Evolutionary conservation across 2,797 vertebrate genomes (phyloP), one percentile per base, ranked within the genome.

Genomic region (Salmo trutta): DNA sequence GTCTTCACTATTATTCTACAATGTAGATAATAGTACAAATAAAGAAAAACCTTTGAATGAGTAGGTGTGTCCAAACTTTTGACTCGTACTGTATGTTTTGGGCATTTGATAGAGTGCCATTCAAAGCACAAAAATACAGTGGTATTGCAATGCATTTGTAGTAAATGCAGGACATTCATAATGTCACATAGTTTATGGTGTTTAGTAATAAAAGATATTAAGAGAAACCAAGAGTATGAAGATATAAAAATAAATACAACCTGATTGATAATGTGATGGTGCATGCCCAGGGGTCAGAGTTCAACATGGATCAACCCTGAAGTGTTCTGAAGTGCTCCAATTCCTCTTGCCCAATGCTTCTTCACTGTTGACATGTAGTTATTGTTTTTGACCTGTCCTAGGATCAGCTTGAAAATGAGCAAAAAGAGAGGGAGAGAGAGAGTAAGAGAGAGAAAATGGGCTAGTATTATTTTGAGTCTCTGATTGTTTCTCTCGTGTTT

Each of bases 401-500:
- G 2, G 24, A 65, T 65, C 62, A 65, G 21, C 62, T 14, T 10
- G 66, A 41, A 75, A 52, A 72, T 59, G 70, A 27, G 1, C 8
- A 36, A 36, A 47, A 59, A 62, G 66, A 71, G 47, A 14, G 24
- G n/a, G 27, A 19, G 24, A n/a, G 66, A 66, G 83, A 83, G 6
- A 31, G 33, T 36, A 36, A 36, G 36, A 36, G 36, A 36, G 36
- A 36, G 36, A 36, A 36, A 36, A 36, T 36, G 36, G 6, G 36
- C 7, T 36, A 36, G 36, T 36, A 36, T 36, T 36, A 36, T 36
- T 36, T 36, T 36, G 7, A 7, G 36, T 6, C 36, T 36, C 36
- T 7, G 6, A 36, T 74, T 1, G 54, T 73, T 77, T 47, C 73
- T 54, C 77, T 75, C 31, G 77, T 75, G 83, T 80, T 85, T 72